These are phyloP conservation scores for Phrynocephalus forsythii DNA, from an alignment of 2,797 vertebrate species.

Conservation along the genomic window DNA sequence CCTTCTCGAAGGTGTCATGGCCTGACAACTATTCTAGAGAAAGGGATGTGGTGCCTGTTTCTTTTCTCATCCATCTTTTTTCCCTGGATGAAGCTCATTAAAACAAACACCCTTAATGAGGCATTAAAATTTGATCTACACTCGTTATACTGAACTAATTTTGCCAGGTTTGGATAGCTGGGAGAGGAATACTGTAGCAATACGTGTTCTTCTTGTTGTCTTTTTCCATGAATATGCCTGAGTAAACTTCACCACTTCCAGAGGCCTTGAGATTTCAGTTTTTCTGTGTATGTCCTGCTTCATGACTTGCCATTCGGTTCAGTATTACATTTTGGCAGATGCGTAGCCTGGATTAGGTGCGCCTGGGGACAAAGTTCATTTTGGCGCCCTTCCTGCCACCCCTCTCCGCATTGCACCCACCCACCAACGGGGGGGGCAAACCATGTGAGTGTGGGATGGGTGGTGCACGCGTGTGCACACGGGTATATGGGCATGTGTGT, in stretches of 20 bases:
- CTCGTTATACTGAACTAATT: constrained; percentile 61
- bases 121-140: constrained; percentile 64
- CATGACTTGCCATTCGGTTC: constrained; percentile 34
- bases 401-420: no score
- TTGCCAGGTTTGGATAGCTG: constrained; percentile 54
- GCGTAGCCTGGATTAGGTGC: no score
- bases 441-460: no score
- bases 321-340: background rate
- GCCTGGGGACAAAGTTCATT: no score
- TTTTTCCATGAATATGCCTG: constrained; percentile 5
- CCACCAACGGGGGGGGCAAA: no score
- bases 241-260: constrained; percentile 43
- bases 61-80: background rate
- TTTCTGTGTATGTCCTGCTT: constrained; percentile 39
- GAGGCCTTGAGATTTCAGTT: constrained; percentile 38
- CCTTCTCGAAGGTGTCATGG: no score
- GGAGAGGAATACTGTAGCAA: constrained; percentile 51
- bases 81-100: constrained; percentile 30
- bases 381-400: no score
- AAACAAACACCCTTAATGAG: constrained; percentile 55
- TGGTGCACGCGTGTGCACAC: no score
- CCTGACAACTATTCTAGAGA: constrained; percentile 19
- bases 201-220: constrained; percentile 21
- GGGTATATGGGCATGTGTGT: no score
- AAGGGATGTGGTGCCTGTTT: background rate